phyloP scores from a whole-genome alignment of 2,888 invertebrate species.

The Lottia gigantea region DNA sequence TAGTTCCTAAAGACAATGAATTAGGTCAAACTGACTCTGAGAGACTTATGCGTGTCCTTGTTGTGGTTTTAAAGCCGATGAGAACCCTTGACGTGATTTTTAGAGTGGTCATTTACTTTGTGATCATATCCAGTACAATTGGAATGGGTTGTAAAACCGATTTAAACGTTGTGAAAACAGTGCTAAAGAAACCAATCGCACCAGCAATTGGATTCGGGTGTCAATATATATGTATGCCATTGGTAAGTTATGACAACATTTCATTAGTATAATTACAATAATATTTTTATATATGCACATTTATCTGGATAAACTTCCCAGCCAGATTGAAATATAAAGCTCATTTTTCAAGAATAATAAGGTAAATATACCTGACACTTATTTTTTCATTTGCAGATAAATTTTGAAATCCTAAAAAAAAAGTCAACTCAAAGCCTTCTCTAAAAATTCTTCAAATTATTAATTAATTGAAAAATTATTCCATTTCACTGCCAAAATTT shows the following conservation, averaged over 20 bases:
- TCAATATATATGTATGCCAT: conserved; percentile 72
- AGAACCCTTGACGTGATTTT: conserved; percentile 56
- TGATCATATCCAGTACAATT: conserved; percentile 66
- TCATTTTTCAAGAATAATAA: too few relatives aligned
- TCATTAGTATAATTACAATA: too few relatives aligned
- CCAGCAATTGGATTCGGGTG: conserved; percentile 70
- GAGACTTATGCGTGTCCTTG: conserved; percentile 18
- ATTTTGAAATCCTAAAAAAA: too few relatives aligned
- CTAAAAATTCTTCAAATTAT: background rate
- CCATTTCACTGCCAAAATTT: too few relatives aligned
- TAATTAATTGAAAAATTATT: too few relatives aligned
- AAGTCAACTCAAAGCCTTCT: too few relatives aligned
- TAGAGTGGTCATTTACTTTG: conserved; percentile 54
- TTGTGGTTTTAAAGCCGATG: conserved; percentile 39
- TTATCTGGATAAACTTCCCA: too few relatives aligned
- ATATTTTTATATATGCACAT: too few relatives aligned
- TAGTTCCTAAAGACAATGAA: background rate
- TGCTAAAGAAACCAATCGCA: conserved; percentile 69
- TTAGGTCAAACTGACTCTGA: conserved; percentile 9
- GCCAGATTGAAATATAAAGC: too few relatives aligned
- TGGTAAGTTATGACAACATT: conserved; percentile 62
- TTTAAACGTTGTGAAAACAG: conserved; percentile 62
- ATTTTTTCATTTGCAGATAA: too few relatives aligned
- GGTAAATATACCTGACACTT: too few relatives aligned
- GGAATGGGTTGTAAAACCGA: conserved; percentile 70